Conservation (phyloP, 2,888 invertebrate species). For the Zaprionus lineosus region DNA sequence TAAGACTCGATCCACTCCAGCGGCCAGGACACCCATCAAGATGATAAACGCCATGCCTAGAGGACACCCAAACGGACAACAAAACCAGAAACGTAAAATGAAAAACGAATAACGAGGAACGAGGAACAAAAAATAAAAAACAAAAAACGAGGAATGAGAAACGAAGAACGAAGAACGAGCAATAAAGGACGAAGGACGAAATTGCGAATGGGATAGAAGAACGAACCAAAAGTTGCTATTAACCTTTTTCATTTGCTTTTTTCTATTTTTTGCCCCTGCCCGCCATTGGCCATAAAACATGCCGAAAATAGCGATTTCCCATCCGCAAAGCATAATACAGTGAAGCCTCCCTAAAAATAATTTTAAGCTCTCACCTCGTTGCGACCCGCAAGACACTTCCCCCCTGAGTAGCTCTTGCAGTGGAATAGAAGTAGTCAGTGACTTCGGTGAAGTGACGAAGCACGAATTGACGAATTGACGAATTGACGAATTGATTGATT, state of each 20-base stretch:
- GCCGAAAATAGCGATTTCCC: conserved; percentile 64
- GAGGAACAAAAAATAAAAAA: not conserved
- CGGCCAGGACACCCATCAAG: conserved; percentile 6
- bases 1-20: conserved; percentile 13
- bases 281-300: conserved; percentile 61
- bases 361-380: not conserved
- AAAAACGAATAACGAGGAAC: not conserved
- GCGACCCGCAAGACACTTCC: too few relatives aligned
- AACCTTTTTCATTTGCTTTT: conserved; percentile 57
- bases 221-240: conserved; percentile 54
- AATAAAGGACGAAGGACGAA: conserved; percentile 1
- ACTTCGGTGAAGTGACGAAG: too few relatives aligned
- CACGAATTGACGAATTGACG: too few relatives aligned
- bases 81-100: not conserved
- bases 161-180: not conserved
- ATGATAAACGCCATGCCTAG: conserved; percentile 32
- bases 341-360: not conserved
- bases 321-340: conserved; percentile 19
- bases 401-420: too few relatives aligned
- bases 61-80: not conserved
- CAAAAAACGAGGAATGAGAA: conserved; percentile 8
- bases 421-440: too few relatives aligned
- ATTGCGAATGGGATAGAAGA: too few relatives aligned
- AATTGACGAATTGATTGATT: too few relatives aligned
- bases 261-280: conserved; percentile 31